phyloP scores from a whole-genome alignment of 2,113 vertebrate genomes.

The Galemys pyrenaicus region DNA sequence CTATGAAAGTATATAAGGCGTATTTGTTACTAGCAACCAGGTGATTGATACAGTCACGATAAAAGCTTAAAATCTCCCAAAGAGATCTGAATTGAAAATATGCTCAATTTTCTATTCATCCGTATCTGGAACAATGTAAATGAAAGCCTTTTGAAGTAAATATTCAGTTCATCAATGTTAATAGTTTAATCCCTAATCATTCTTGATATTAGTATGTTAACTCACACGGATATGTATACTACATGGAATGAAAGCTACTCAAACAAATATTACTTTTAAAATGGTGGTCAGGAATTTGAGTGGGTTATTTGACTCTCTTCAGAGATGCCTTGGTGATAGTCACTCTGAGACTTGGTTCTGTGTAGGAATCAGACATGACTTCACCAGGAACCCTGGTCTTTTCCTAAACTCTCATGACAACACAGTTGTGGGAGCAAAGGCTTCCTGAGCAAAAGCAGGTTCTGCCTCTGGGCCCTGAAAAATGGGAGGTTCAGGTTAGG shows the following conservation, averaged over 20 bases:
- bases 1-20: background rate
- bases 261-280: background rate
- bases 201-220: background rate
- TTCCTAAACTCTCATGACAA: background rate
- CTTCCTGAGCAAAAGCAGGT: background rate
- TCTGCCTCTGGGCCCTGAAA: background rate
- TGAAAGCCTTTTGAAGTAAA: background rate
- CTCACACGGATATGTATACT: background rate
- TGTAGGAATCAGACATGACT: background rate
- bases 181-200: background rate
- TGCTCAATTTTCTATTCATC: background rate
- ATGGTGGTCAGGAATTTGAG: background rate
- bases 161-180: background rate
- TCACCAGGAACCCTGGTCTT: background rate
- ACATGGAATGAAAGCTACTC: background rate
- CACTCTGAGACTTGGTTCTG: background rate
- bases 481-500: background rate
- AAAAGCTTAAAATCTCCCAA: background rate
- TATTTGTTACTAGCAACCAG: background rate
- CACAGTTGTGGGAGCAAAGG: rapidly evolving
- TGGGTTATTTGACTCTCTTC: background rate
- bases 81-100: background rate
- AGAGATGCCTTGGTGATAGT: background rate
- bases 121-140: background rate
- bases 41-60: background rate